These are phyloP conservation scores for Nemopilema nomurai DNA, from an alignment of 30 jellyfish, hydroid and myxozoan species.

Conservation along the genomic window DNA sequence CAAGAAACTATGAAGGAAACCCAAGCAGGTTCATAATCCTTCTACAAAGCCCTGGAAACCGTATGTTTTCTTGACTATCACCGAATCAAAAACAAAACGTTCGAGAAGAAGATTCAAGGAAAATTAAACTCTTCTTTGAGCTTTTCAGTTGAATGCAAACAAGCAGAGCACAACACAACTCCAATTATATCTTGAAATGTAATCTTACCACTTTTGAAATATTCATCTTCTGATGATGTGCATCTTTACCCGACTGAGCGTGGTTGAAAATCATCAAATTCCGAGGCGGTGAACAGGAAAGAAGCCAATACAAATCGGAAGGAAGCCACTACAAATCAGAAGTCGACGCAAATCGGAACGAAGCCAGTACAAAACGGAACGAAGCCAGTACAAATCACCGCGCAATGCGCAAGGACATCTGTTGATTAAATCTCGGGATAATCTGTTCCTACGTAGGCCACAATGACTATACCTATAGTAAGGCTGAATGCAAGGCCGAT, in stretches of 20 bases:
- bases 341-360: background rate
- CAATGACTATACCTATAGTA: background rate
- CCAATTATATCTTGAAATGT: background rate
- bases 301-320: background rate
- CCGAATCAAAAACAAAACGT: background rate
- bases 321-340: conserved; percentile 14
- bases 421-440: background rate
- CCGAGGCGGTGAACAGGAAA: background rate
- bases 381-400: conserved; percentile 15
- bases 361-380: conserved; percentile 14
- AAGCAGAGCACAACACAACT: background rate
- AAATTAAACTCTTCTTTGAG: background rate
- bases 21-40: background rate
- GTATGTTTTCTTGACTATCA: background rate
- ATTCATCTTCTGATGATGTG: background rate
- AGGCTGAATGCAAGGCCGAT: conserved; percentile 17
- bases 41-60: background rate
- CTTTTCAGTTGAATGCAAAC: background rate
- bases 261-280: background rate
- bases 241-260: background rate
- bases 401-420: conserved; percentile 10
- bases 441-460: background rate
- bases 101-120: background rate
- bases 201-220: background rate
- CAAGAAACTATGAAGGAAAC: background rate